Percentiles rank a stretch among this genome's conserved stretches.
phyloP scores from a whole-genome alignment of 2,113 vertebrate species.

The Plectropomus leopardus region DNA sequence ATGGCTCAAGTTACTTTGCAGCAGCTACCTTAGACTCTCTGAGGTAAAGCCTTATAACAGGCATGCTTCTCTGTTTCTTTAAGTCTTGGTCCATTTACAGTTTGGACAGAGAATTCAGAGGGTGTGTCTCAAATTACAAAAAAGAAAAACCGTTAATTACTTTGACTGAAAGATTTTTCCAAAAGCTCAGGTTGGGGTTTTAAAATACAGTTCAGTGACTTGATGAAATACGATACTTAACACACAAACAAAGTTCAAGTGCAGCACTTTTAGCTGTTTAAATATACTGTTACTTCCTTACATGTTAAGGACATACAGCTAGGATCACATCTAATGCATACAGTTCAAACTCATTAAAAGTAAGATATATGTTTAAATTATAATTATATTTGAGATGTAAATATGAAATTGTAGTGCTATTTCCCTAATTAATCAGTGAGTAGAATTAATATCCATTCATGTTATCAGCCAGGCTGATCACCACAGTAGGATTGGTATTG shows the following conservation, averaged over 20 bases:
- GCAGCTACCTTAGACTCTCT: constrained; percentile 22
- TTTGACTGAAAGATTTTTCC: constrained; percentile 50
- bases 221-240: constrained; percentile 38
- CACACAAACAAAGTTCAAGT: background rate
- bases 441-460: constrained; percentile 22
- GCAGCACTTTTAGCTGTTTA: constrained; percentile 7
- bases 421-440: constrained; percentile 4
- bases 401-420: background rate
- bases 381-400: constrained; percentile 3
- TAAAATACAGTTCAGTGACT: constrained; percentile 6
- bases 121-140: constrained; percentile 49
- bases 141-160: constrained; percentile 51
- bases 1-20: constrained; percentile 37
- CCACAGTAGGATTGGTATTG: no score
- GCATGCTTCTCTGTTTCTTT: constrained; percentile 23
- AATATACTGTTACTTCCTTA: background rate
- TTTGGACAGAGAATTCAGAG: constrained; percentile 29
- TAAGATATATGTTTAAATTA: background rate
- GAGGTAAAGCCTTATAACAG: constrained; percentile 34
- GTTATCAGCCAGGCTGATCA: constrained; percentile 23
- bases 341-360: background rate
- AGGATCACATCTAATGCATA: background rate
- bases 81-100: constrained; percentile 49
- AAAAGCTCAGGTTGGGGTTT: constrained; percentile 29
- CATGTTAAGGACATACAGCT: background rate